A percentile compares a stretch with the other conserved stretches of the same genome.
These are phyloP conservation scores for Pemphredon lugubris DNA, from an alignment of 2,888 invertebrate genomes.

Conservation along the genomic window DNA sequence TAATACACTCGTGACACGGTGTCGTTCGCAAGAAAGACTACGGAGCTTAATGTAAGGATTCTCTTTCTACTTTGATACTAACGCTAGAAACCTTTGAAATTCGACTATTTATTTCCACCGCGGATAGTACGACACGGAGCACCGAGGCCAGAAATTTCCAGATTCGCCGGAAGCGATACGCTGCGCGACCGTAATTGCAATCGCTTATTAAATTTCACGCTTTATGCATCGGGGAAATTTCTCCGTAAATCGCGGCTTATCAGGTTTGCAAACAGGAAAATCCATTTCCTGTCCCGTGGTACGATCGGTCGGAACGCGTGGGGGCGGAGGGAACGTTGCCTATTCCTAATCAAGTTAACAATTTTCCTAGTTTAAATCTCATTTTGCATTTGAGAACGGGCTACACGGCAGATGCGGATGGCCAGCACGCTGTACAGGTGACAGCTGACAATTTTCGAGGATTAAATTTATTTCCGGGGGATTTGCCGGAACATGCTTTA, in stretches of 20 bases:
- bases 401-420: background rate
- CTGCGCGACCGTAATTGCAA: background rate
- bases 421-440: background rate
- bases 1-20: background rate
- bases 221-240: conserved; percentile 22
- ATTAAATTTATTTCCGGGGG: conserved; percentile 6
- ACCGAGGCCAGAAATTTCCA: background rate
- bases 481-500: background rate
- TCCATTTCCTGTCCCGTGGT: conserved; percentile 14
- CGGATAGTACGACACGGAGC: too few relatives aligned
- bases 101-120: too few relatives aligned
- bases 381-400: background rate
- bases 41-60: background rate
- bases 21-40: background rate
- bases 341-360: conserved; percentile 16
- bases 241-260: conserved; percentile 34
- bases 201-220: conserved; percentile 28
- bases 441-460: conserved; percentile 13
- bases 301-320: conserved; percentile 2
- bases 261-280: conserved; percentile 29
- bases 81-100: too few relatives aligned
- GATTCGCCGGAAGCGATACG: background rate
- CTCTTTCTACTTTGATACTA: background rate
- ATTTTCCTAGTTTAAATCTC: conserved; percentile 21
- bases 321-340: conserved; percentile 26